Base-by-base conservation (phyloP, 1,140 invertebrate species). In the Cherax destructor region DNA sequence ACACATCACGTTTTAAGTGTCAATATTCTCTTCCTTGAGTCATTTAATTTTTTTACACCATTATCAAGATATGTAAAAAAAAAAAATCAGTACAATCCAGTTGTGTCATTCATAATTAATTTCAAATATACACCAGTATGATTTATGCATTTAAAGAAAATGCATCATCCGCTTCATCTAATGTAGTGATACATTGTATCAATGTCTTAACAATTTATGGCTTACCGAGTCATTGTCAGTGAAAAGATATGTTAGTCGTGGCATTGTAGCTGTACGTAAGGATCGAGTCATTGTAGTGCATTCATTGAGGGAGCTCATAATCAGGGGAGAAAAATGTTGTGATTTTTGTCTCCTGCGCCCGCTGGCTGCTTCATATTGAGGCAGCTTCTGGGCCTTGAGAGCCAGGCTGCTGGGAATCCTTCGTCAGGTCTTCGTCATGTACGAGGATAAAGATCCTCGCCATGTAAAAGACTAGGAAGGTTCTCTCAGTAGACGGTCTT, bases 111-210 rank as follows among this genome's bases (percentile, higher is more conserved):
- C 30, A 78, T 69, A 84, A 56, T 83, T 89, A 76, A 89, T 89
- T 81, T 89, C 56, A 16, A 41, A 56, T 81, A 47, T 88, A 52
- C 86, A 81, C 76, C 79, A 83, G 56, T 65, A 56, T 89, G 79
- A 74, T 49, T 72, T 56, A 18, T 72, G 79, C 79, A 81, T 83
- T 89, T 89, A 83, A 83, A 56, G 79, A 76, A 56, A 83, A 89
- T 89, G 79, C 87, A 76, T 91, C 74, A 91, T 86, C 41, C 76
- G 81, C 83, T 79, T 85, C 87, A 89, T 85, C 78, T 83, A 78
- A 91, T 79, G 83, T 91, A 85, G 78, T 49, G 83, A 85, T 85
- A 91, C 89, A 91, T 91, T 91, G 89, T 91, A 91, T 91, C 89
- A 91, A 91, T 91, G 89, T 91, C 77, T 85, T 79, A 79, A 89